These are phyloP conservation scores for Elysia crispata DNA, from an alignment of 2,888 invertebrate species.

Conservation along the genomic window DNA sequence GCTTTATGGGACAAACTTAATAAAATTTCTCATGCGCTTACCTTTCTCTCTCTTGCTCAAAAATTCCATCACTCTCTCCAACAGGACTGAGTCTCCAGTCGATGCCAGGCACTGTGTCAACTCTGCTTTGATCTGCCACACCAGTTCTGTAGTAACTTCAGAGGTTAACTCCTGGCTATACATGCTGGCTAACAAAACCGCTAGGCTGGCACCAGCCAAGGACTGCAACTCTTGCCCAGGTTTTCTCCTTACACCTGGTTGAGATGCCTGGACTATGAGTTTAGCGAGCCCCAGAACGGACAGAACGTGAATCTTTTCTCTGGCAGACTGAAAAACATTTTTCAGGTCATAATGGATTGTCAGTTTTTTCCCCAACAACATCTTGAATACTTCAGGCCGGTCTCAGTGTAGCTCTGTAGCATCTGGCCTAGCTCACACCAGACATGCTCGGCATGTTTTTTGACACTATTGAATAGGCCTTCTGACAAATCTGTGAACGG, in stretches of 20 bases:
- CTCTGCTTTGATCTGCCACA: slow-evolving; percentile 37
- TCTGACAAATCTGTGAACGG: too few relatives aligned
- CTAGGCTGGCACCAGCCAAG: slow-evolving; percentile 22
- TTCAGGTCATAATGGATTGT: background rate
- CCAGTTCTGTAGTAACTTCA: slow-evolving; percentile 11
- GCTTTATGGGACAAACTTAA: too few relatives aligned
- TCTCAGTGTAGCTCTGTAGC: too few relatives aligned
- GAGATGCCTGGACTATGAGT: slow-evolving; percentile 23
- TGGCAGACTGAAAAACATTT: slow-evolving; percentile 11
- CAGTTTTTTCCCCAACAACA: too few relatives aligned
- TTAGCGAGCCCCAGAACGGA: slow-evolving; percentile 37
- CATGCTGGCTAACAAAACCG: slow-evolving; percentile 27
- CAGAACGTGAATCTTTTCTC: slow-evolving; percentile 36
- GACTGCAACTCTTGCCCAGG: slow-evolving; percentile 25
- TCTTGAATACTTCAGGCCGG: too few relatives aligned
- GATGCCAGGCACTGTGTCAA: slow-evolving; percentile 23
- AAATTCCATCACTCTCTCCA: slow-evolving; percentile 27
- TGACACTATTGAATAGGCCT: too few relatives aligned
- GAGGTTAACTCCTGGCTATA: background rate
- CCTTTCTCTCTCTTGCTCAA: slow-evolving; percentile 22
- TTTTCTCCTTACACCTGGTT: slow-evolving; percentile 14
- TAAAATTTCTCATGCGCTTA: background rate
- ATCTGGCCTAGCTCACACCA: too few relatives aligned
- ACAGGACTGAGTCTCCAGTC: background rate
- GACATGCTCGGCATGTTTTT: too few relatives aligned